Evolutionary conservation across 2,888 invertebrate genomes (phyloP).

Genomic region (Eupithecia centaureata): DNA sequence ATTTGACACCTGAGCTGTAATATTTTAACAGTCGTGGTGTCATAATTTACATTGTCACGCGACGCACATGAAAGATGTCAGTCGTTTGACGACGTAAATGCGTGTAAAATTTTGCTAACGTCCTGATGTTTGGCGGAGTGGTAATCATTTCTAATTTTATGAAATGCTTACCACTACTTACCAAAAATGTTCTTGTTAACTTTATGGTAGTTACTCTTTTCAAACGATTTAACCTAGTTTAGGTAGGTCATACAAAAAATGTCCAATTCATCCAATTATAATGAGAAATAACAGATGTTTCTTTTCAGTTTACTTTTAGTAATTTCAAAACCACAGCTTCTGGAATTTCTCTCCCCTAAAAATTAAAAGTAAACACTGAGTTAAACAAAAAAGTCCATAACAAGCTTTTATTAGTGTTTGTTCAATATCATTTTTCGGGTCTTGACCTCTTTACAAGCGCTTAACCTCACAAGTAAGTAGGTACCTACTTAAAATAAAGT

Average conservation of each 20-base stretch:
- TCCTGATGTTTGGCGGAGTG: slow-evolving; percentile 7
- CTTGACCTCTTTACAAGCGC: slow-evolving; percentile 6
- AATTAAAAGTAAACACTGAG: slow-evolving; percentile 2
- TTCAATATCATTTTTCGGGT: neutral
- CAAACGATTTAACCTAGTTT: too few relatives aligned
- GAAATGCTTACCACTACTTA: slow-evolving; percentile 1
- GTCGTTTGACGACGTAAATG: slow-evolving; percentile 19
- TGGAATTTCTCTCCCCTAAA: neutral
- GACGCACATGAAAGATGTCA: slow-evolving; percentile 27
- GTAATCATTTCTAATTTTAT: slow-evolving; percentile 3
- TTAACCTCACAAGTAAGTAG: neutral
- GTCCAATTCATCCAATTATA: neutral
- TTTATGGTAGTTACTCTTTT: neutral
- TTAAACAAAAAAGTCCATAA: slow-evolving; percentile 7
- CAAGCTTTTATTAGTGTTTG: slow-evolving; percentile 8
- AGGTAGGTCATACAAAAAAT: too few relatives aligned
- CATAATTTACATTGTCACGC: slow-evolving; percentile 34
- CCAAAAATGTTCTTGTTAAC: neutral
- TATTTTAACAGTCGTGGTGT: slow-evolving; percentile 42
- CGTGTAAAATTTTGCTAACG: slow-evolving; percentile 23
- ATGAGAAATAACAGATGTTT: too few relatives aligned
- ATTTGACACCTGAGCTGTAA: slow-evolving; percentile 60
- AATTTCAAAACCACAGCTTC: neutral
- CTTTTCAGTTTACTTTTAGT: neutral
- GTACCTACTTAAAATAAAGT: neutral